Percentiles rank a stretch among this genome's conserved stretches.
Conservation (phyloP, 2,888 invertebrate genomes). For the Hedychridium roseum region DNA sequence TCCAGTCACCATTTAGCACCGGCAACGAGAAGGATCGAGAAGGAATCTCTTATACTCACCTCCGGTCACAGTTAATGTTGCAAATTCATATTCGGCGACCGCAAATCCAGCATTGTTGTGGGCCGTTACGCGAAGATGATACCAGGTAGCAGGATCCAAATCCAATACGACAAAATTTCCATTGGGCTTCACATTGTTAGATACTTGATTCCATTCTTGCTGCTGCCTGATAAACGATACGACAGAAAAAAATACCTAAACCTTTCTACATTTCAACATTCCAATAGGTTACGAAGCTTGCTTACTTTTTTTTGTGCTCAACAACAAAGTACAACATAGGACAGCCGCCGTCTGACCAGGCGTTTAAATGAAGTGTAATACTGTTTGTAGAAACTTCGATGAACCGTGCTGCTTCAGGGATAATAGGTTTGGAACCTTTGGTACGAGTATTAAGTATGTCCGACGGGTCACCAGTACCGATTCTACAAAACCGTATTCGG, state of each 20-base stretch:
- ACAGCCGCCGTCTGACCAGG: conserved; percentile 95
- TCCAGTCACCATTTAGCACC: conserved; percentile 58
- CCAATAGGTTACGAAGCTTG: neutral
- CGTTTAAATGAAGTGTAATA: conserved; percentile 88
- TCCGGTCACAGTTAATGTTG: conserved; percentile 92
- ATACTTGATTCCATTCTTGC: conserved; percentile 92
- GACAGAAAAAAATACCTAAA: neutral
- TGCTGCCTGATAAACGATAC: conserved; percentile 77
- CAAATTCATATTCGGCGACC: conserved; percentile 94
- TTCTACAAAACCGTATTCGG: no score
- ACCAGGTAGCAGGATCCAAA: conserved; percentile 93
- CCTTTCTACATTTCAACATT: neutral
- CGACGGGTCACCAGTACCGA: conserved; percentile 91
- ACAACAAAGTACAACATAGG: conserved; percentile 95
- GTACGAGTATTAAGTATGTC: conserved; percentile 89
- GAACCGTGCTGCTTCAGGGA: conserved; percentile 89
- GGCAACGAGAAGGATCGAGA: conserved; percentile 36
- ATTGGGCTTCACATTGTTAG: conserved; percentile 90
- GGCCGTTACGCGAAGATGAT: conserved; percentile 88
- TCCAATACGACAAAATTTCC: conserved; percentile 92
- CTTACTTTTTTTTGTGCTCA: conserved; percentile 91
- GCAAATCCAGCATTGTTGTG: conserved; percentile 97
- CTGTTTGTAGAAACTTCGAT: conserved; percentile 94
- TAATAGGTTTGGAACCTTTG: conserved; percentile 91
- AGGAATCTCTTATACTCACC: conserved; percentile 69